phyloP scores from a whole-genome alignment of 2,888 invertebrate genomes.

The Melipona bicolor region DNA sequence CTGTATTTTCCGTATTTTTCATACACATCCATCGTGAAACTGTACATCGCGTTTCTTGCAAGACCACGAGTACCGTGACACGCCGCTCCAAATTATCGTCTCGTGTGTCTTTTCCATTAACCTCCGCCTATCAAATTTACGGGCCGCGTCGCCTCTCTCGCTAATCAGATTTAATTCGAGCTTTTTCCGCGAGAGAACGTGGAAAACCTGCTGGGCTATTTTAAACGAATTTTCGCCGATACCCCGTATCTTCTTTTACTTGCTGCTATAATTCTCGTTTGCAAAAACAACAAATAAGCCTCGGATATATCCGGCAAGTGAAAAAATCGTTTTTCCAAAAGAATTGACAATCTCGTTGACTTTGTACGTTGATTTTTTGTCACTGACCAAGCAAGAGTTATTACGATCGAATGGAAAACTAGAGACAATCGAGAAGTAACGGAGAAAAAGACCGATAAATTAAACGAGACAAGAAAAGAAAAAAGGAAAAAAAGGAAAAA shows the following conservation, averaged over 20 bases:
- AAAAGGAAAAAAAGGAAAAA: background rate
- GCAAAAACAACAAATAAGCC: background rate
- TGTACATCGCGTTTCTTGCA: slow-evolving; percentile 3
- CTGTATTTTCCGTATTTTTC: slow-evolving; percentile 14
- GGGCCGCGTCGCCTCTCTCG: slow-evolving; percentile 15
- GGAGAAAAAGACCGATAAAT: slow-evolving; percentile 42
- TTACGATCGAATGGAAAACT: slow-evolving; percentile 13
- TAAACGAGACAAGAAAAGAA: background rate
- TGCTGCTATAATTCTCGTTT: background rate
- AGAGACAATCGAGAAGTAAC: slow-evolving; percentile 8
- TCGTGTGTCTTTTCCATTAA: slow-evolving; percentile 42
- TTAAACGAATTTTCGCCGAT: slow-evolving; percentile 7
- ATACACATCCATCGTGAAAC: slow-evolving; percentile 3
- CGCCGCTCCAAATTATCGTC: slow-evolving; percentile 35
- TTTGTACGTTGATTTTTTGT: background rate
- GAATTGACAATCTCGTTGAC: too few species aligned
- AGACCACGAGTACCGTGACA: slow-evolving; percentile 18
- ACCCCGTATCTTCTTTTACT: background rate
- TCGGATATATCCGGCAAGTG: too few species aligned
- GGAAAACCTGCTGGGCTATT: background rate
- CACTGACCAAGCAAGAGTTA: background rate
- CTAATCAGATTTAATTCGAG: slow-evolving; percentile 36
- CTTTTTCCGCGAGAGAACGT: slow-evolving; percentile 1
- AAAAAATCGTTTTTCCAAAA: background rate
- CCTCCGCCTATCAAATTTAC: slow-evolving; percentile 26